Conservation (phyloP, 2,797 vertebrate genomes). For the Mus spretus region DNA sequence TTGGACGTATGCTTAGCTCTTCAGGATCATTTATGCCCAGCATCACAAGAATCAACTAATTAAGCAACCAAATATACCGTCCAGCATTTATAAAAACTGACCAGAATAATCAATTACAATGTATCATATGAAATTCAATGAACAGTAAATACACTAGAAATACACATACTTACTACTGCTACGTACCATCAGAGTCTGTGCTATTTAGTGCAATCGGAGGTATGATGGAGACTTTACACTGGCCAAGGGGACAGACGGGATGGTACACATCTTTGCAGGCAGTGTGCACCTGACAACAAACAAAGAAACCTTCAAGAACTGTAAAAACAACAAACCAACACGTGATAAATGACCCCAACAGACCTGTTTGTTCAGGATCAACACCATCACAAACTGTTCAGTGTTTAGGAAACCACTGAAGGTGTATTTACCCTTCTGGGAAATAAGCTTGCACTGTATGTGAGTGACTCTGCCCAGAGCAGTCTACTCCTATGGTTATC, state of each 20-base stretch:
- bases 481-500: neutral
- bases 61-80: slow-evolving; percentile 50
- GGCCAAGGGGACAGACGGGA: slow-evolving; percentile 97
- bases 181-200: slow-evolving; percentile 99
- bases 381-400: slow-evolving; percentile 23
- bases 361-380: neutral
- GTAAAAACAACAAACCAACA: slow-evolving; percentile 12
- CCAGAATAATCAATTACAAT: slow-evolving; percentile 65
- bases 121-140: slow-evolving; percentile 25
- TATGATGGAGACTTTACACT: slow-evolving; percentile 99
- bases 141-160: slow-evolving; percentile 63
- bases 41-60: neutral
- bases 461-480: neutral
- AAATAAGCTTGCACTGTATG: neutral
- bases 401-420: slow-evolving; percentile 10
- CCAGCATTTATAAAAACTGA: slow-evolving; percentile 62
- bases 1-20: neutral
- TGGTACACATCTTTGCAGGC: slow-evolving; percentile 97
- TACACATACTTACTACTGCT: slow-evolving; percentile 69
- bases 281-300: slow-evolving; percentile 95
- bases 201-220: slow-evolving; percentile 99
- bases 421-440: neutral
- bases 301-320: slow-evolving; percentile 30
- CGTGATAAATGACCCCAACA: neutral
- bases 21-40: neutral